phyloP scores from a whole-genome alignment of 1,140 invertebrate genomes.

The Drosophila sp. region DNA sequence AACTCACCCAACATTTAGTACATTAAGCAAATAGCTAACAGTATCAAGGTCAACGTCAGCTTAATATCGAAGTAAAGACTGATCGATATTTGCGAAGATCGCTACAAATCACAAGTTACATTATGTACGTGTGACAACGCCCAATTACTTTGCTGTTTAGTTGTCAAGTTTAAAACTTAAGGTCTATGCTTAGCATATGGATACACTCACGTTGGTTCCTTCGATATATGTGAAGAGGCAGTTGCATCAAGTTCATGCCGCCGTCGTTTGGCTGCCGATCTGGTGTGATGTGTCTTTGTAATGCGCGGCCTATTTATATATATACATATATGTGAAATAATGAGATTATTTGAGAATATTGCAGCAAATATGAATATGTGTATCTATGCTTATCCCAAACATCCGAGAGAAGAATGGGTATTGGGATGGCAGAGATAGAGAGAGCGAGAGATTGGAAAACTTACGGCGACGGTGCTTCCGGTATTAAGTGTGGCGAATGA shows the following conservation, averaged over 20 bases:
- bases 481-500: slow-evolving; percentile 66
- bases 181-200: neutral
- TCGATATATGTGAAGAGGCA: slow-evolving; percentile 75
- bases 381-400: neutral
- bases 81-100: neutral
- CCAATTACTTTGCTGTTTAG: neutral
- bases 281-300: slow-evolving; percentile 76
- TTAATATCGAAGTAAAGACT: too few relatives aligned
- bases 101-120: neutral
- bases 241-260: slow-evolving; percentile 84
- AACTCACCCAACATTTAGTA: too few relatives aligned
- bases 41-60: too few relatives aligned
- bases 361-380: slow-evolving; percentile 12
- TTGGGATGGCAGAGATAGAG: slow-evolving; percentile 10
- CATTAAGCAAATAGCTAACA: too few relatives aligned
- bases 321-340: slow-evolving; percentile 18
- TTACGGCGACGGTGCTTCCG: slow-evolving; percentile 78
- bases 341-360: slow-evolving; percentile 24
- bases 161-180: neutral
- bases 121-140: neutral
- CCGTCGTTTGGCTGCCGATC: slow-evolving; percentile 85
- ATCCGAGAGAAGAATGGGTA: neutral
- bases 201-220: slow-evolving; percentile 79
- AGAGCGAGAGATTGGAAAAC: slow-evolving; percentile 40
- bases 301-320: slow-evolving; percentile 72